Conservation (phyloP, 2,797 vertebrate species). For the Uromys caudimaculatus region DNA sequence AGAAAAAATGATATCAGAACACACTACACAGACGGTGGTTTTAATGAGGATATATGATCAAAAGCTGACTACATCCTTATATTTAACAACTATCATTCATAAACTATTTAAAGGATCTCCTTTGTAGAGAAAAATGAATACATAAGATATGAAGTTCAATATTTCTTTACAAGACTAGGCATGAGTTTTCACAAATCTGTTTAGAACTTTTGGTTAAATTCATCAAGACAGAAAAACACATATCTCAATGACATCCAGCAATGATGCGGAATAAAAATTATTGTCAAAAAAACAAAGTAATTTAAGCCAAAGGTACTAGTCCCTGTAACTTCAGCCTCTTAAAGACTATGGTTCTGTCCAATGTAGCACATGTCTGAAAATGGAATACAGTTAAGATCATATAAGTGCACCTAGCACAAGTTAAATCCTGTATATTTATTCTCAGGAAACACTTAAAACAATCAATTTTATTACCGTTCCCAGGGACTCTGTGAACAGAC, state of each 20-base stretch:
- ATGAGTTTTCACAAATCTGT: constrained; percentile 11
- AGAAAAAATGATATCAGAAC: constrained; percentile 25
- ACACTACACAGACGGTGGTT: neutral
- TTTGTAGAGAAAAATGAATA: constrained; percentile 25
- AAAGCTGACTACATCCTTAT: neutral
- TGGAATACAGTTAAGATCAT: neutral
- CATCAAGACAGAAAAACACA: constrained; percentile 38
- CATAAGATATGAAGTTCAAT: neutral
- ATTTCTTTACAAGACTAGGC: neutral
- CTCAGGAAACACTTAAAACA: neutral
- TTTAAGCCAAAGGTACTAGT: neutral
- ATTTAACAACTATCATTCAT: neutral
- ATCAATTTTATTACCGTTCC: neutral
- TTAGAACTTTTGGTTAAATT: neutral
- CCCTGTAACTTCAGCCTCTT: constrained; percentile 1
- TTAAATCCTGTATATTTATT: neutral
- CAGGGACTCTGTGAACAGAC: neutral
- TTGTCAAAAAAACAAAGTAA: neutral
- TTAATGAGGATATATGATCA: neutral
- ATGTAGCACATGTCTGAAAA: neutral
- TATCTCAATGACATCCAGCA: neutral
- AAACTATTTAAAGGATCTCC: constrained; percentile 9
- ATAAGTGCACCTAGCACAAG: neutral
- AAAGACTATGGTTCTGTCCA: neutral
- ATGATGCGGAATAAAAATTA: neutral